Conservation (phyloP, 2,888 invertebrate species). For the Iselma pallidipennis region DNA sequence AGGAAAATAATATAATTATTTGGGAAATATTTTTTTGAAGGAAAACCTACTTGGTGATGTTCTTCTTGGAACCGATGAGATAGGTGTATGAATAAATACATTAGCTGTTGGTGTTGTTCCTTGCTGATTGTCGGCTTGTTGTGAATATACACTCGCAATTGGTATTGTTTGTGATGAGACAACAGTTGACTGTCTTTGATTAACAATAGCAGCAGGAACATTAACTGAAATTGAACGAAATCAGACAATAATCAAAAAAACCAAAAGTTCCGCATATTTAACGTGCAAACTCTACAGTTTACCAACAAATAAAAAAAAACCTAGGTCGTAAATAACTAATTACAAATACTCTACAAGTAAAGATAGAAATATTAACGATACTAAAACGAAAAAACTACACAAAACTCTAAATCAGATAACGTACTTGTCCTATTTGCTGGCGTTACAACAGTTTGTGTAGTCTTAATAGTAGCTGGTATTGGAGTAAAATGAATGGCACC, state of each 20-base stretch:
- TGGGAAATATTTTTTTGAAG: not conserved
- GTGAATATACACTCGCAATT: constrained; percentile 52
- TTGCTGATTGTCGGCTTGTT: constrained; percentile 43
- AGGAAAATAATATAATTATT: not conserved
- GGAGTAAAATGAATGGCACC: constrained; percentile 54
- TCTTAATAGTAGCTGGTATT: constrained; percentile 47
- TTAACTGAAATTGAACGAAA: constrained; percentile 42
- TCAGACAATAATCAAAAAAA: not conserved
- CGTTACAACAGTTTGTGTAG: constrained; percentile 38
- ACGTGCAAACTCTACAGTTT: constrained; percentile 19
- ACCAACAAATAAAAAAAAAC: constrained; percentile 17
- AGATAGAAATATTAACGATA: not conserved
- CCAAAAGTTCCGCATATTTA: constrained; percentile 11
- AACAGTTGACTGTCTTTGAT: constrained; percentile 48
- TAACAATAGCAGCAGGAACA: constrained; percentile 51
- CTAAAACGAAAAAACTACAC: not conserved
- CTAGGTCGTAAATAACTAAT: not conserved
- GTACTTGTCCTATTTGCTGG: constrained; percentile 50
- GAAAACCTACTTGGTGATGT: constrained; percentile 50
- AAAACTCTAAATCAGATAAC: constrained; percentile 26
- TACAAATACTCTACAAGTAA: not conserved
- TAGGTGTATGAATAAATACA: constrained; percentile 52
- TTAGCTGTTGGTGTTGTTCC: constrained; percentile 42
- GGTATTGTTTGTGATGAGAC: constrained; percentile 52
- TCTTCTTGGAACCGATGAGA: constrained; percentile 38